Conservation (phyloP, 2,888 invertebrate species). For the Synergus gifuensis region DNA sequence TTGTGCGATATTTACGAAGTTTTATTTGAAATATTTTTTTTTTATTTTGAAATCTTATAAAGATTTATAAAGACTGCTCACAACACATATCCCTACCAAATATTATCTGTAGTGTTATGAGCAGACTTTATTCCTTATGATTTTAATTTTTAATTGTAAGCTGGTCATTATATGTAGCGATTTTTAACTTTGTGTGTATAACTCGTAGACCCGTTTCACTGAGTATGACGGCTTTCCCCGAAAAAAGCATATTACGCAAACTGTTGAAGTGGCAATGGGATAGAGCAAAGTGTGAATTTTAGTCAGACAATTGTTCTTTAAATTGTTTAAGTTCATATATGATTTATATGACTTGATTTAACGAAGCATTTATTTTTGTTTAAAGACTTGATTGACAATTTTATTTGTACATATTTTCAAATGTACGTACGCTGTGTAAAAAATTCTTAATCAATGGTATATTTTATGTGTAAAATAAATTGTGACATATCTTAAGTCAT, state of each 20-base stretch:
- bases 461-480: background rate
- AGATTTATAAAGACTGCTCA: background rate
- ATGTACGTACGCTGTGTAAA: background rate
- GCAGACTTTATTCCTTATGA: no score
- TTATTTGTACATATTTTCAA: background rate
- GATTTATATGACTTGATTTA: constrained; percentile 8
- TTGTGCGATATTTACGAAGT: background rate
- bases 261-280: constrained; percentile 15
- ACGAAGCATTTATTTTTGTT: constrained; percentile 13
- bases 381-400: background rate
- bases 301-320: constrained; percentile 20
- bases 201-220: background rate
- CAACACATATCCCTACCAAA: no score
- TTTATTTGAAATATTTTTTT: no score
- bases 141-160: background rate
- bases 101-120: no score
- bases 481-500: background rate
- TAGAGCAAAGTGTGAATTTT: constrained; percentile 22
- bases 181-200: background rate
- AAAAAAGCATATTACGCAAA: constrained; percentile 20
- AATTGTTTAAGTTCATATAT: constrained; percentile 6
- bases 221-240: background rate
- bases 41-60: no score
- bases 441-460: background rate
- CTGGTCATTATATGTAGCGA: background rate